These are phyloP conservation scores for Pinctada fucata DNA, from an alignment of 2,888 invertebrate genomes.

Conservation along the genomic window DNA sequence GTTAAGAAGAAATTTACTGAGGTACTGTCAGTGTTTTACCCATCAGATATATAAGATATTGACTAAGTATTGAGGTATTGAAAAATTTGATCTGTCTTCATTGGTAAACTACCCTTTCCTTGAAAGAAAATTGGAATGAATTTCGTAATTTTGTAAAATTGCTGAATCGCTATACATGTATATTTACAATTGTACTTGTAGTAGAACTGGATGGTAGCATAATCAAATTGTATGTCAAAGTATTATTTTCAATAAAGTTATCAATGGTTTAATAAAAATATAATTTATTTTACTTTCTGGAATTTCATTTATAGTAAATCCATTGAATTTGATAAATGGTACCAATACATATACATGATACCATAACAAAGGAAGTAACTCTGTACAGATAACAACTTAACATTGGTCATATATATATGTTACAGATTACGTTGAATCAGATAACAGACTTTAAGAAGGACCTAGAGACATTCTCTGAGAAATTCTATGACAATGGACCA, in stretches of 20 bases:
- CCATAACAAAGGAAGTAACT: too few relatives aligned
- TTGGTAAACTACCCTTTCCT: background rate
- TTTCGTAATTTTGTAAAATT: background rate
- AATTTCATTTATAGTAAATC: too few relatives aligned
- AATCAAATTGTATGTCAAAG: too few relatives aligned
- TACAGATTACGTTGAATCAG: slow-evolving; percentile 84
- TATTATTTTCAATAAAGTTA: too few relatives aligned
- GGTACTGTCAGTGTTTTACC: slow-evolving; percentile 52
- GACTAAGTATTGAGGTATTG: background rate
- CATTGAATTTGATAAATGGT: too few relatives aligned
- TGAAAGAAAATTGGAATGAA: background rate
- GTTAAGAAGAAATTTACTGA: slow-evolving; percentile 92
- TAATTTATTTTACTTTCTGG: too few relatives aligned
- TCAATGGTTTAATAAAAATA: too few relatives aligned
- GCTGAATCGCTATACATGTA: too few relatives aligned
- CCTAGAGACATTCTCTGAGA: slow-evolving; percentile 84
- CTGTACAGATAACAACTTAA: too few relatives aligned
- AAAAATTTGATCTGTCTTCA: background rate
- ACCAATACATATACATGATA: too few relatives aligned
- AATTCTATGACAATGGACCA: slow-evolving; percentile 88
- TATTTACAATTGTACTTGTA: too few relatives aligned
- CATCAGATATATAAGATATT: background rate
- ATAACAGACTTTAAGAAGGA: slow-evolving; percentile 83
- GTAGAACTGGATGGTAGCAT: too few relatives aligned
- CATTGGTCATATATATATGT: slow-evolving; percentile 10